These are phyloP conservation scores for Alethe diademata DNA, from an alignment of 2,113 vertebrate species.

Conservation along the genomic window DNA sequence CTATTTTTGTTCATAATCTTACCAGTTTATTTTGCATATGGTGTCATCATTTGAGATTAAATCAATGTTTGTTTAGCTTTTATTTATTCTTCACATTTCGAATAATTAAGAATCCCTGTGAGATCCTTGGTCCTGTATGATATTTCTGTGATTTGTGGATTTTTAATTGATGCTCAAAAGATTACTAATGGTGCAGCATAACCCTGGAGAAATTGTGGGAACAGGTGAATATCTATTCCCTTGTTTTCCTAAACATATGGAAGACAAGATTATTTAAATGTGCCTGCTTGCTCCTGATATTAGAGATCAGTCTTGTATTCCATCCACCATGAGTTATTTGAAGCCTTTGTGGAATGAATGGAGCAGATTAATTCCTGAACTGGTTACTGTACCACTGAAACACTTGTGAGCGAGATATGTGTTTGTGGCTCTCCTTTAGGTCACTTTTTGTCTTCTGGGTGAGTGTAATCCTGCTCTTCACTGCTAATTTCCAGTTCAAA, in stretches of 20 bases:
- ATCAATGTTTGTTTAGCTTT: neutral
- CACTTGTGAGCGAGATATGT: accelerated
- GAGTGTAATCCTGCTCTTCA: neutral
- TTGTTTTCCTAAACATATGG: neutral
- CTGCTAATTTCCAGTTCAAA: neutral
- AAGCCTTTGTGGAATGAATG: neutral
- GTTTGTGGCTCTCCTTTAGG: neutral
- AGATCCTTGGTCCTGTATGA: neutral
- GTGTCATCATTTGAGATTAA: neutral
- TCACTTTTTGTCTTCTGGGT: neutral
- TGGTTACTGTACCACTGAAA: neutral
- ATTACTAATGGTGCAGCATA: neutral
- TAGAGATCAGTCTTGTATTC: neutral
- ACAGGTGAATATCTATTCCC: neutral
- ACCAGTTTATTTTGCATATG: neutral
- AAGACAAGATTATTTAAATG: neutral
- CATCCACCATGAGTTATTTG: neutral
- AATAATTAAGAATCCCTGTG: neutral
- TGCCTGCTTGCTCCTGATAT: neutral
- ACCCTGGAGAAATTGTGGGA: neutral
- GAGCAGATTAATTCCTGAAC: neutral
- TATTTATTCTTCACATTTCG: neutral
- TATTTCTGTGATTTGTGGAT: neutral
- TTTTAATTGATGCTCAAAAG: neutral
- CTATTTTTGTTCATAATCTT: neutral